Evolutionary conservation across 2,888 invertebrate genomes (phyloP).

Genomic region (Germaria angustata): DNA sequence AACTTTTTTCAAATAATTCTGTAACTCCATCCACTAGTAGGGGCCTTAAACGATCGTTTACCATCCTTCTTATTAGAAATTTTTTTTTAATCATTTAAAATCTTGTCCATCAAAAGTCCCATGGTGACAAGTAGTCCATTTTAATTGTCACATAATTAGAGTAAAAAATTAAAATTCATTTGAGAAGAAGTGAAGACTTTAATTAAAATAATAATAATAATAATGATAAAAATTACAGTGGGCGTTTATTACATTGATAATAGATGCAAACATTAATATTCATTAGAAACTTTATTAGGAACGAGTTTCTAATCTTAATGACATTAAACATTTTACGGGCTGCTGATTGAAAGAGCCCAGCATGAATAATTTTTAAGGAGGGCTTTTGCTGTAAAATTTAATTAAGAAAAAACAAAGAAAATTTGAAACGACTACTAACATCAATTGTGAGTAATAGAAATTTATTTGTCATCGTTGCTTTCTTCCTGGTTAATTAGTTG

Average conservation of each 20-base stretch:
- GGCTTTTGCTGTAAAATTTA: not conserved
- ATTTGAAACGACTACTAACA: too few species aligned
- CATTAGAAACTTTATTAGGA: slow-evolving; percentile 47
- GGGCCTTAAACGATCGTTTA: not conserved
- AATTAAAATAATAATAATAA: not conserved
- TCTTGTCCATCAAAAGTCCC: not conserved
- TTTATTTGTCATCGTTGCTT: not conserved
- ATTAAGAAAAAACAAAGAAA: slow-evolving; percentile 5
- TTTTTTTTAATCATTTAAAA: too few species aligned
- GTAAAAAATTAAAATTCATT: slow-evolving; percentile 44
- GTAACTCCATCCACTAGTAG: not conserved
- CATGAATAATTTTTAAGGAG: not conserved
- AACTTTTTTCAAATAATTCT: not conserved
- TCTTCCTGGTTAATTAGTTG: slow-evolving; percentile 42
- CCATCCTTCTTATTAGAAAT: too few species aligned
- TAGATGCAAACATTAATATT: slow-evolving; percentile 38
- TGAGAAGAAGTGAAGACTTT: slow-evolving; percentile 23
- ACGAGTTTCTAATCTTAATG: slow-evolving; percentile 17
- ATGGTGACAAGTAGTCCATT: slow-evolving; percentile 36
- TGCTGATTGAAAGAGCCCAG: slow-evolving; percentile 23
- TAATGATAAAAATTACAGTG: slow-evolving; percentile 11
- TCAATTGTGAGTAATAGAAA: too few species aligned
- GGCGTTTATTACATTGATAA: slow-evolving; percentile 45
- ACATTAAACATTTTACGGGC: slow-evolving; percentile 7
- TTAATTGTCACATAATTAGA: slow-evolving; percentile 51